These are phyloP conservation scores for Procavia capensis DNA, from an alignment of 2,113 vertebrate species.

Conservation along the genomic window DNA sequence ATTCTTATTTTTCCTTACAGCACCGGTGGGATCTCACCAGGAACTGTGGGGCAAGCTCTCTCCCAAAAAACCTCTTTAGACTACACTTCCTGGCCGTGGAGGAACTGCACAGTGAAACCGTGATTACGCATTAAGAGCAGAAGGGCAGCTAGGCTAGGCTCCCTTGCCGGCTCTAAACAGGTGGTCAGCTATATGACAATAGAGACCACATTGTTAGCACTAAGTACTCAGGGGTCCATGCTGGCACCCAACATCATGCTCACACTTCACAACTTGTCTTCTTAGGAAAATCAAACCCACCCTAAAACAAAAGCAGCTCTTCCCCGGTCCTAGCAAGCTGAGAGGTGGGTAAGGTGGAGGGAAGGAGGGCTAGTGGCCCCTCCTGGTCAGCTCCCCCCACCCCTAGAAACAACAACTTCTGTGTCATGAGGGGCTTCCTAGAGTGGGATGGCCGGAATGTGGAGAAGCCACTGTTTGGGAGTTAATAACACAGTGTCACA, in stretches of 20 bases:
- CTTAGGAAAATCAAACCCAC: not conserved
- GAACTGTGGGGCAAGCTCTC: not conserved
- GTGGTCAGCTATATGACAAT: not conserved
- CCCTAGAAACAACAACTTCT: conserved; percentile 38
- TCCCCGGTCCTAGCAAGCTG: not conserved
- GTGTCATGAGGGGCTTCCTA: conserved; percentile 41
- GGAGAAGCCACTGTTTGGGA: conserved; percentile 23
- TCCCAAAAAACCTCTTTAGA: not conserved
- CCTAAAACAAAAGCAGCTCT: not conserved
- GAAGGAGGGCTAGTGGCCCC: not conserved
- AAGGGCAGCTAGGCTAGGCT: not conserved
- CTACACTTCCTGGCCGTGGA: not conserved
- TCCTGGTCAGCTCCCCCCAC: not conserved
- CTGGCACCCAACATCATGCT: not conserved
- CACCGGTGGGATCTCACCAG: not conserved
- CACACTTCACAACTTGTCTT: not conserved
- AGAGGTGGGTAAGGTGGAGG: not conserved
- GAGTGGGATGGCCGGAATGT: conserved; percentile 67
- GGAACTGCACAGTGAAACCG: not conserved
- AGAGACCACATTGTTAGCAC: not conserved
- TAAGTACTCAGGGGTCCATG: not conserved
- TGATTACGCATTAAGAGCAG: not conserved
- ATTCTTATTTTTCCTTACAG: not conserved
- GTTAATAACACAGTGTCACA: conserved; percentile 84
- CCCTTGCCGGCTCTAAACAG: not conserved